Percentiles rank a stretch among this genome's conserved stretches.
These are phyloP conservation scores for Eupeodes corollae DNA, from an alignment of 1,140 invertebrate species.

Conservation along the genomic window DNA sequence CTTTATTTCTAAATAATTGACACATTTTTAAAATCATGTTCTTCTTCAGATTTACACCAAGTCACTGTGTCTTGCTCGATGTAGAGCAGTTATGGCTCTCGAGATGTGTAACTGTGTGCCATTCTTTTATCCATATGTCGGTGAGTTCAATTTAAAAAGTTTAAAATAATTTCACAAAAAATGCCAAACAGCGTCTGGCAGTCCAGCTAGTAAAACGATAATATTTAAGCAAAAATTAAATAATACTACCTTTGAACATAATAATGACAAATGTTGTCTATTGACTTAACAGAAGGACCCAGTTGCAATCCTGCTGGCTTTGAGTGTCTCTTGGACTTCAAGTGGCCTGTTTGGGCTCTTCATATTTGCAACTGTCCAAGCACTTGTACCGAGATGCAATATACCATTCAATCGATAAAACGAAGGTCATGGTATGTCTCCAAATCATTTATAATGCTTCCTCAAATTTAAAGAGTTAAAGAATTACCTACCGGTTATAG, in stretches of 20 bases:
- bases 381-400: slow-evolving; percentile 32
- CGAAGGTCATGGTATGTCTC: slow-evolving; percentile 23
- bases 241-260: too few species aligned
- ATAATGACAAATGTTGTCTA: too few species aligned
- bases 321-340: slow-evolving; percentile 30
- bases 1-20: background rate
- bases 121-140: slow-evolving; percentile 31
- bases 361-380: slow-evolving; percentile 34
- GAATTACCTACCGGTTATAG: background rate
- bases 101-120: slow-evolving; percentile 36
- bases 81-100: slow-evolving; percentile 31
- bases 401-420: slow-evolving; percentile 30
- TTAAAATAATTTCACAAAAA: too few species aligned
- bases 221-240: too few species aligned
- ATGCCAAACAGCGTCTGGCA: background rate
- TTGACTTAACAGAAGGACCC: slow-evolving; percentile 16
- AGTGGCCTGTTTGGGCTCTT: slow-evolving; percentile 34
- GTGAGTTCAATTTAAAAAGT: slow-evolving; percentile 3
- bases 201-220: too few species aligned
- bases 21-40: background rate
- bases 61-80: slow-evolving; percentile 25
- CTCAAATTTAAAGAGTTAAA: background rate
- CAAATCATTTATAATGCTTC: too few species aligned
- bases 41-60: slow-evolving; percentile 27
- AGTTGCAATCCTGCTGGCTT: slow-evolving; percentile 32